A percentile compares a stretch with the other conserved stretches of the same genome.
Conservation (phyloP, 1,140 invertebrate species). For the Diorhabda elongata region DNA sequence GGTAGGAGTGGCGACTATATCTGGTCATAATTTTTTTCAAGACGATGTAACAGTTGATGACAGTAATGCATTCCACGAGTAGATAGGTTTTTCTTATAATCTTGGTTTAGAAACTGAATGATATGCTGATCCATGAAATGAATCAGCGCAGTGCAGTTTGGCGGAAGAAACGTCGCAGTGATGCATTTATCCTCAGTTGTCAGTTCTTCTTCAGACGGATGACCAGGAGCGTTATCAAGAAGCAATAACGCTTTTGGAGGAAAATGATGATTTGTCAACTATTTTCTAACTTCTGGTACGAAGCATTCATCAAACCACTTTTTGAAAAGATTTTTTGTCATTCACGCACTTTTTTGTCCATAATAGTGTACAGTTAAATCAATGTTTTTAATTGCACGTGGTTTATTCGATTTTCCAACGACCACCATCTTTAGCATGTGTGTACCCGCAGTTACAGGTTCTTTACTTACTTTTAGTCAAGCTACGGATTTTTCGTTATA, state of each 20-base stretch:
- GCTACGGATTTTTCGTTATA: constrained; percentile 37
- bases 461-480: constrained; percentile 43
- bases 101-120: constrained; percentile 33
- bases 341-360: constrained; percentile 40
- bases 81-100: constrained; percentile 34
- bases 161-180: no score
- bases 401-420: constrained; percentile 46
- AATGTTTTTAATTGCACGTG: constrained; percentile 31
- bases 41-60: no score
- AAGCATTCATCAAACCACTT: no score
- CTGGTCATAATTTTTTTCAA: no score
- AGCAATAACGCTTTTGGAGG: constrained; percentile 45
- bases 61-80: no score
- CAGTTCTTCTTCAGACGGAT: no score
- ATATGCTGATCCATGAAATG: constrained; percentile 16
- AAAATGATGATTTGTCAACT: constrained; percentile 42
- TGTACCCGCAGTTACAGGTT: constrained; percentile 26
- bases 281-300: constrained; percentile 35
- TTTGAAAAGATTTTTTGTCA: constrained; percentile 41
- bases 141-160: constrained; percentile 42
- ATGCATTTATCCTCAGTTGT: constrained; percentile 31
- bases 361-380: no score
- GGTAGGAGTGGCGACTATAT: no score
- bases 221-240: constrained; percentile 39
- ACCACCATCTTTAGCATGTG: constrained; percentile 22